Base-by-base conservation (phyloP, 2,113 vertebrate genomes). In the Microtus ochrogaster region DNA sequence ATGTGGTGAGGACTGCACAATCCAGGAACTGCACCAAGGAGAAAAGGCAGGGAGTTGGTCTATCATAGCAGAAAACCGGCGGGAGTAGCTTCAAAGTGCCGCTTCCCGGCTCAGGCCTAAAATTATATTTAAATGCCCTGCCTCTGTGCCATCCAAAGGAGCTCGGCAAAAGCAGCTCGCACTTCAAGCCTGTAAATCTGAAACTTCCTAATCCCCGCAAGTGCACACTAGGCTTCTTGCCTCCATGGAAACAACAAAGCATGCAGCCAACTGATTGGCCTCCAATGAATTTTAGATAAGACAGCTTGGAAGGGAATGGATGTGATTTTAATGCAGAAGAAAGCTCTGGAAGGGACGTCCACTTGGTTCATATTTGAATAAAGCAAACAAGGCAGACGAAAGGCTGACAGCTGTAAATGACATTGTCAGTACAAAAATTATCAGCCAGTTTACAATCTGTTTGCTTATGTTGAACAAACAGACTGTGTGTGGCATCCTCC, bases 261-360 rank as follows among this genome's bases (percentile, higher is more conserved):
- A 99, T 99, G 99, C 99, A 99, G 99, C 99, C 99, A 99, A 99
- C 99, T 99, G 99, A 99, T 99, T 99, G 99, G 98, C 99, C 99
- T 99, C 99, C 99, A 99, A 99, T 99, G 99, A 99, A 99, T 99
- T 99, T 99, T 99, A 99, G 99, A 99, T 99, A 99, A 99, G 99
- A 99, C 99, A 99, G 99, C 99, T 99, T 99, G 99, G 99, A 99
- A 99, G 99, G 99, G 99, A 99, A 99, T 99, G 99, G 99, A 99
- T 99, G 99, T 99, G 99, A 99, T 99, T 99, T 99, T 99, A 99
- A 99, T 99, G 99, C 99, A 99, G 99, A 99, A 99, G 99, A 99
- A 99, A 99, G 99, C 99, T 98, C 98, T 98, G 98, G 99, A 99
- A 99, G 99, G 99, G 99, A 99, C 99, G 99, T 99, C 99, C 99